Evolutionary conservation across 2,113 vertebrate genomes (phyloP).

Genomic region (Ornithorhynchus anatinus): DNA sequence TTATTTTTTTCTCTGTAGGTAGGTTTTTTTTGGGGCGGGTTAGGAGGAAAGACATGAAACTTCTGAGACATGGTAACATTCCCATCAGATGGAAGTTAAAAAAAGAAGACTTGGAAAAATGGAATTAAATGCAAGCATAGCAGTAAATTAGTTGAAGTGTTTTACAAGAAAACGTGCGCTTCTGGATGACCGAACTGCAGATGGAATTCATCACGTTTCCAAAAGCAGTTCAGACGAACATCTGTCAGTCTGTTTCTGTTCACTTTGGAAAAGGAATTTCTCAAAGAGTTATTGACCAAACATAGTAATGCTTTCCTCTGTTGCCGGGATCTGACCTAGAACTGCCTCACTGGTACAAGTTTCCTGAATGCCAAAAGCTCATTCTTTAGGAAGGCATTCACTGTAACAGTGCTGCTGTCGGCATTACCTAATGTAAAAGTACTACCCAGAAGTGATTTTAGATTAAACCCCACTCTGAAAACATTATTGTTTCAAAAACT

Average conservation of each 20-base stretch:
- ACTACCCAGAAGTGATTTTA: background rate
- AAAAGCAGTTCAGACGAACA: slow-evolving; percentile 13
- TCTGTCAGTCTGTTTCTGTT: slow-evolving; percentile 2
- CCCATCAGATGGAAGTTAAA: too few relatives aligned
- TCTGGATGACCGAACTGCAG: background rate
- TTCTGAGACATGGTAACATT: too few relatives aligned
- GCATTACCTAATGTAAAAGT: background rate
- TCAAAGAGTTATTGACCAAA: slow-evolving; percentile 6
- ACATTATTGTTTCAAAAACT: background rate
- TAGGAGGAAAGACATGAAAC: too few relatives aligned
- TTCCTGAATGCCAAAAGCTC: slow-evolving; percentile 2
- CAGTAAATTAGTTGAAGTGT: background rate
- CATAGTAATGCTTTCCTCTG: background rate
- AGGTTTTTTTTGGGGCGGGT: slow-evolving; percentile 9
- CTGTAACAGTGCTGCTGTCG: background rate
- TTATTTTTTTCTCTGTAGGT: background rate
- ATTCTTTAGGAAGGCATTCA: background rate
- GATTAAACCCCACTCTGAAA: background rate
- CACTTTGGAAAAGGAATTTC: slow-evolving; percentile 14
- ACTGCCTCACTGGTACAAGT: background rate
- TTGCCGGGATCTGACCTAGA: background rate
- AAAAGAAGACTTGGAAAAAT: background rate
- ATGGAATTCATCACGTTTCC: background rate
- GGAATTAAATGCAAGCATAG: background rate
- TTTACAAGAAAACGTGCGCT: too few relatives aligned